Conservation (phyloP, 2,888 invertebrate genomes). For the Ectemnius lituratus region DNA sequence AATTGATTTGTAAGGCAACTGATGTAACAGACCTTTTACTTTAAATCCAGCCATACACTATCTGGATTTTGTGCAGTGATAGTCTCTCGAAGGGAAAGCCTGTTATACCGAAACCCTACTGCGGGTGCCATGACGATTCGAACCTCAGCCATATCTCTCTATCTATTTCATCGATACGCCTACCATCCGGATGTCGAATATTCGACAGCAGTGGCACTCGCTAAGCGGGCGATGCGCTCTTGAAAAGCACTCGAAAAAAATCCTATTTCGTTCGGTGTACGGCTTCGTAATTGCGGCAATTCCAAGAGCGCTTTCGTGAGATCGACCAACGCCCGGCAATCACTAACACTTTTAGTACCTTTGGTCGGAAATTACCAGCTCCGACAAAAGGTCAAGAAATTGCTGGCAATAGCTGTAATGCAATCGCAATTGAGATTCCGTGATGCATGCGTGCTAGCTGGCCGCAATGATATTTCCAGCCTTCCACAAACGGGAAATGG, state of each 20-base stretch:
- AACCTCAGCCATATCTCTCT: background rate
- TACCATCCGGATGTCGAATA: background rate
- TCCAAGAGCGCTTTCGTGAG: background rate
- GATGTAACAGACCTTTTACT: background rate
- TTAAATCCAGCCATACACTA: background rate
- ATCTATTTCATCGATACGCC: slow-evolving; percentile 5
- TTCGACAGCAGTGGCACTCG: background rate
- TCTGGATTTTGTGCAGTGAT: background rate
- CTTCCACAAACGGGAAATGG: slow-evolving; percentile 18
- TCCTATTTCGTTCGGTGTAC: background rate
- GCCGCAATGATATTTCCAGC: background rate
- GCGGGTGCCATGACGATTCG: background rate
- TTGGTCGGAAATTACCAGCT: background rate
- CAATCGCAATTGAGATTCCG: slow-evolving; percentile 40
- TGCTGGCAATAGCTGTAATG: slow-evolving; percentile 28
- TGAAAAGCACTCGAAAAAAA: background rate
- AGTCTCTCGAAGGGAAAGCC: background rate
- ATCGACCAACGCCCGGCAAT: background rate
- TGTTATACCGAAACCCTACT: background rate
- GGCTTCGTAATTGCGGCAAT: background rate
- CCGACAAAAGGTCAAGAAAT: slow-evolving; percentile 33
- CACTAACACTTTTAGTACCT: slow-evolving; percentile 1
- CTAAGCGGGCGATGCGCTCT: background rate
- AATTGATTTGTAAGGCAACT: background rate
- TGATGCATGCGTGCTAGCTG: background rate